phyloP scores from a whole-genome alignment of 2,888 invertebrate species.

The Caradrina clavipalpis region DNA sequence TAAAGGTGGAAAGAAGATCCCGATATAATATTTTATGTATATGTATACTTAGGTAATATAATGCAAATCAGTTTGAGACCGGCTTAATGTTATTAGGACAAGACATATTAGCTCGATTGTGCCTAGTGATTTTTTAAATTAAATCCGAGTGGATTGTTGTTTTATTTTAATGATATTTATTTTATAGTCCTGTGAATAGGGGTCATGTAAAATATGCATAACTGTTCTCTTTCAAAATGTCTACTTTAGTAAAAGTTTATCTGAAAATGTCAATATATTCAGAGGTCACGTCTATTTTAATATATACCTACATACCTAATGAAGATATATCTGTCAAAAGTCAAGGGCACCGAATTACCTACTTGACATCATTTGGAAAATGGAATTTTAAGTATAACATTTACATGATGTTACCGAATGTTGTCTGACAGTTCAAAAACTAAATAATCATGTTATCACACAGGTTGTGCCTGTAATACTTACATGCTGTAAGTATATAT shows the following conservation, averaged over 20 bases:
- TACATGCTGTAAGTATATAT: not conserved
- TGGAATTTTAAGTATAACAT: conserved; percentile 47
- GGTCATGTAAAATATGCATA: conserved; percentile 56
- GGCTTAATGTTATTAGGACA: conserved; percentile 40
- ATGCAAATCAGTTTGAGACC: conserved; percentile 49
- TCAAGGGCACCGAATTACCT: conserved; percentile 71
- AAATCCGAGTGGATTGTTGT: not conserved
- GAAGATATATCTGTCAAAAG: conserved; percentile 73
- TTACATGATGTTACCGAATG: conserved; percentile 3
- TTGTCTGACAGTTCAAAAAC: conserved; percentile 2
- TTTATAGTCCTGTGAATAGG: conserved; percentile 12
- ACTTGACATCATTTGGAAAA: conserved; percentile 54
- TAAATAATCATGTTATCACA: not conserved
- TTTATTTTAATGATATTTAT: conserved; percentile 2
- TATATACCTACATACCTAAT: conserved; percentile 62
- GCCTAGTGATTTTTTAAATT: conserved; percentile 10
- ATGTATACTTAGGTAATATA: conserved; percentile 39
- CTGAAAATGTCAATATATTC: conserved; percentile 79
- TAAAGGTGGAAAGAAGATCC: conserved; percentile 79
- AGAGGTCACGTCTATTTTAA: conserved; percentile 74
- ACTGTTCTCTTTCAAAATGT: conserved; percentile 69
- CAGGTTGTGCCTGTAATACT: not conserved
- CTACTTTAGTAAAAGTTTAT: conserved; percentile 66
- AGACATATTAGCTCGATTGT: not conserved
- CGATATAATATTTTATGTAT: conserved; percentile 25